Evolutionary conservation across 30 jellyfish, hydroid and myxozoan species (phyloP), one percentile per base, ranked within the genome.

Genomic region (Clytia hemisphaerica): DNA sequence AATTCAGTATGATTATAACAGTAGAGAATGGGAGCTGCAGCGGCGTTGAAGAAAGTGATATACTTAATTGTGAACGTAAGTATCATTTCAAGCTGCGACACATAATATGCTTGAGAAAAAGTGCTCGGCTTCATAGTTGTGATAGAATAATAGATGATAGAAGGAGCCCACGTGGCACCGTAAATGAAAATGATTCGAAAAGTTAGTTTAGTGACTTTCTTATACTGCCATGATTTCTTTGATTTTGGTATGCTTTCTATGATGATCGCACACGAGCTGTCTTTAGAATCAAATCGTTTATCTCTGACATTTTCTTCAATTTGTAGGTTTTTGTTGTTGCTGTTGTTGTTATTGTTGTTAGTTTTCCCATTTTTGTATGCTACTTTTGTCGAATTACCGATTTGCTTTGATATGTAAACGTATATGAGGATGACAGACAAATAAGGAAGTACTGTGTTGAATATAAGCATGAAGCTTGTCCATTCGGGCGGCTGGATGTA

Each of bases 81-180:
- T 24, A 50, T 18, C 4, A 32, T 7, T 72, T 58, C 84, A 12
- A 58, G 18, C 4, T 53, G 32, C 14, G 79, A 53, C 7, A 15
- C n/a, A 2, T 72, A 53, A 35, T 30, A 72, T 2, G 40, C 36
- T 32, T 55, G 47, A 15, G 22, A 22, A 34, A 72, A 72, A 3
- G 37, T 25, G 3, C 14, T 24, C 35, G 66, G 64, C 9, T 40
- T 6, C 31, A 72, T 4, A 28, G 58, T 31, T 15, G 49, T 25
- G 15, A 69, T 14, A 6, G 34, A 31, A 34, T 50, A 50, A 37
- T 72, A 72, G 18, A 58, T 31, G 22, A 72, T 72, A 3, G 84
- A 50, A 25, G 84, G 84, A 22, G 79, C 65, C 84, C 84, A 72
- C 5, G 81, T 65, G 26, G 19, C 46, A 47, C 81, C 81, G 21